A percentile compares a stretch with the other conserved stretches of the same genome.
Conservation (phyloP, 2,113 vertebrate genomes). For the Eudyptes chrysolophus region DNA sequence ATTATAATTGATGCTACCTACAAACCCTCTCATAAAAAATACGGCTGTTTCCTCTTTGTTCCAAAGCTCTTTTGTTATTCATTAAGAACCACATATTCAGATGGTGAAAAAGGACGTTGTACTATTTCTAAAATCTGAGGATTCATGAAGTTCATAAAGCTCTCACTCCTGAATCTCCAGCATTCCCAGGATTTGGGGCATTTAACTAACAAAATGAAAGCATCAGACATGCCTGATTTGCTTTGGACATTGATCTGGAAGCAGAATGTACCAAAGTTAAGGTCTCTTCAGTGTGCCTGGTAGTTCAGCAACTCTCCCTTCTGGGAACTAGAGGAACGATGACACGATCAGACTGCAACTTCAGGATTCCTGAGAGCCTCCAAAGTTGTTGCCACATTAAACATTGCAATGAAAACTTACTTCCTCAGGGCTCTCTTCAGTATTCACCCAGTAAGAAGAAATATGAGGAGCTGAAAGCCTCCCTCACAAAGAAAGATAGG, state of each 20-base stretch:
- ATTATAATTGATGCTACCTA: background rate
- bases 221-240: background rate
- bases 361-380: background rate
- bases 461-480: background rate
- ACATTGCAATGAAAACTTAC: background rate
- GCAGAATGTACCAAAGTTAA: background rate
- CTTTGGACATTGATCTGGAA: background rate
- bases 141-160: background rate
- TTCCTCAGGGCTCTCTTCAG: background rate
- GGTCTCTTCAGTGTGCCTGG: background rate
- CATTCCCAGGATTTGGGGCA: background rate
- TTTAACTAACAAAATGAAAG: background rate
- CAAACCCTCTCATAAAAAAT: background rate
- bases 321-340: background rate
- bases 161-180: background rate
- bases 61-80: background rate
- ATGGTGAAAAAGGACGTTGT: background rate
- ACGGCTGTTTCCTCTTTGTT: background rate
- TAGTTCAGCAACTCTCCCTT: background rate
- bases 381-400: background rate
- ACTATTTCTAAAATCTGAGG: background rate
- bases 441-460: background rate
- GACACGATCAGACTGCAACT: background rate
- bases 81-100: background rate
- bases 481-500: slow-evolving; percentile 6